Conservation (phyloP, 2,797 vertebrate genomes). For the Loris lydekkerianus region DNA sequence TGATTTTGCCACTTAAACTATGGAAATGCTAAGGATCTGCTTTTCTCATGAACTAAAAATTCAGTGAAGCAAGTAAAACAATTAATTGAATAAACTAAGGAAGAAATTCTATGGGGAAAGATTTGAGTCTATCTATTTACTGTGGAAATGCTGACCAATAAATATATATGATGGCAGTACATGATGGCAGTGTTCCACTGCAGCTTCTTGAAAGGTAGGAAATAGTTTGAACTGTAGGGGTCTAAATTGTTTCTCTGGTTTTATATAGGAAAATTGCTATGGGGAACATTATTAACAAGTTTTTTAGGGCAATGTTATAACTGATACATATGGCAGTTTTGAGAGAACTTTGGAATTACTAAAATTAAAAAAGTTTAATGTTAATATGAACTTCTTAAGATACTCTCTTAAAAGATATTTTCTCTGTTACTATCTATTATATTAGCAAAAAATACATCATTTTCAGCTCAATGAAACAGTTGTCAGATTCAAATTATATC, state of each 20-base stretch:
- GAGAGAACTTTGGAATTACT: background rate
- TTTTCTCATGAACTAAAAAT: background rate
- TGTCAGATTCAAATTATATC: slow-evolving; percentile 29
- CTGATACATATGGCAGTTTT: background rate
- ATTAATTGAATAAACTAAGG: background rate
- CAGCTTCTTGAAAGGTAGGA: background rate
- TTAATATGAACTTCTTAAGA: background rate
- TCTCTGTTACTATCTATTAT: background rate
- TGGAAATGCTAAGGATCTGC: background rate
- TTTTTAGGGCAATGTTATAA: background rate
- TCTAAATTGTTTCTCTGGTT: background rate
- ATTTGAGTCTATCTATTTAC: background rate
- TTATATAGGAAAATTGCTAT: background rate
- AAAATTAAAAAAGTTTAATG: background rate
- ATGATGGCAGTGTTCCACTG: background rate
- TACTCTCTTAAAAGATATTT: background rate
- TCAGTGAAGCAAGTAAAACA: background rate
- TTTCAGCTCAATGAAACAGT: background rate
- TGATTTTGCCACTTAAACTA: background rate
- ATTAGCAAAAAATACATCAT: background rate
- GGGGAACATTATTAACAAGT: background rate
- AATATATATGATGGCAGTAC: no score
- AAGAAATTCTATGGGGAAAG: background rate
- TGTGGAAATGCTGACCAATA: background rate
- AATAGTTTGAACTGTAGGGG: background rate